phyloP scores from a whole-genome alignment of 2,113 vertebrate genomes.

The Phasianus colchicus region DNA sequence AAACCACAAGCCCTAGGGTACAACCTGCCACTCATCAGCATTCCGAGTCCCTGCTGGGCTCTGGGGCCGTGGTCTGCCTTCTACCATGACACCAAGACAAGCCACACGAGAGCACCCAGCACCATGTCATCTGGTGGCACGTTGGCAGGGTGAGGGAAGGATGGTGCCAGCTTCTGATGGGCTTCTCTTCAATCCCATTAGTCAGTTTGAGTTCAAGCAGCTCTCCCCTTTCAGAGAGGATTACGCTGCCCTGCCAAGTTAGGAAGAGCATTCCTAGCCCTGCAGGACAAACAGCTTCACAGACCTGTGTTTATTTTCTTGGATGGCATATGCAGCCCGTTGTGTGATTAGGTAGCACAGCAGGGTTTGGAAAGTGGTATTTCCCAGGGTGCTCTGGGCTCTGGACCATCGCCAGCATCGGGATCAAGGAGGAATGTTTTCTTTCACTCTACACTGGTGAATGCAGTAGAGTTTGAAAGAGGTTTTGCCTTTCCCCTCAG shows the following conservation, averaged over 20 bases:
- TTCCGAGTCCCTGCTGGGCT: not conserved
- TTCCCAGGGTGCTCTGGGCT: slow-evolving; percentile 60
- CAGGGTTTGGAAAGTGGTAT: slow-evolving; percentile 48
- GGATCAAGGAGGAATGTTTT: slow-evolving; percentile 69
- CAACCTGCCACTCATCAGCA: not conserved
- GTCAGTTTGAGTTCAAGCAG: slow-evolving; percentile 62
- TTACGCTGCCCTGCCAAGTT: slow-evolving; percentile 65
- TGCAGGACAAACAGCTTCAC: slow-evolving; percentile 73
- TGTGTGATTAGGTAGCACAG: slow-evolving; percentile 74
- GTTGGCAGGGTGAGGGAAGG: not conserved
- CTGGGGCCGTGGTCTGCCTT: not conserved
- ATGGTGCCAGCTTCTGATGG: slow-evolving; percentile 49
- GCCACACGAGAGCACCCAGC: not conserved
- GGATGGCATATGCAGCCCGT: slow-evolving; percentile 73
- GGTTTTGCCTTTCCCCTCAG: slow-evolving; percentile 41
- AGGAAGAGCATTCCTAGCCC: slow-evolving; percentile 72
- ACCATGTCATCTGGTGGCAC: not conserved
- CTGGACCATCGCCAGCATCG: slow-evolving; percentile 22
- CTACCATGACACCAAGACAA: not conserved
- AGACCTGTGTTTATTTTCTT: slow-evolving; percentile 74
- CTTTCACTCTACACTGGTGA: slow-evolving; percentile 43
- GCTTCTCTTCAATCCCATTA: slow-evolving; percentile 61
- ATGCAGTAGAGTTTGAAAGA: slow-evolving; percentile 26
- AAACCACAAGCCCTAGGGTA: not conserved
- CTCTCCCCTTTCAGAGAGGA: slow-evolving; percentile 66